A percentile compares a stretch with the other conserved stretches of the same genome.
These are phyloP conservation scores for Alosa sapidissima DNA, from an alignment of 2,797 vertebrate genomes.

Conservation along the genomic window DNA sequence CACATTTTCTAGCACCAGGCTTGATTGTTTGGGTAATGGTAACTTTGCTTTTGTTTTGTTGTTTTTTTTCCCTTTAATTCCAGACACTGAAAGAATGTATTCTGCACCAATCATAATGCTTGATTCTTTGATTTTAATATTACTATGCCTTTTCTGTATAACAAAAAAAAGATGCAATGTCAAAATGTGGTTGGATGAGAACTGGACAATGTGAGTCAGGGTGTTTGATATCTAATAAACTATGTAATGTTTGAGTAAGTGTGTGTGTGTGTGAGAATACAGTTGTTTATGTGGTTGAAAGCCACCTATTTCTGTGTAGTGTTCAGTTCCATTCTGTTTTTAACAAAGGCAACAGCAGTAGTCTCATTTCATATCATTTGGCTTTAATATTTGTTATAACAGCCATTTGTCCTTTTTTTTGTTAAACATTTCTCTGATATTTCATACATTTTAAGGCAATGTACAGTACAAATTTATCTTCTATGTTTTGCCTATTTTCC, in stretches of 20 bases:
- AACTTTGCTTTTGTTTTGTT: neutral
- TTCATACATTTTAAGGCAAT: slow-evolving; percentile 50
- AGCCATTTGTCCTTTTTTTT: slow-evolving; percentile 35
- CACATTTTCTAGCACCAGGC: neutral
- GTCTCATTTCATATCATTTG: slow-evolving; percentile 24
- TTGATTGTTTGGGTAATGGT: neutral
- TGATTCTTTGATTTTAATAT: slow-evolving; percentile 65
- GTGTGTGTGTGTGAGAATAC: neutral
- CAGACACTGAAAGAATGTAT: slow-evolving; percentile 51
- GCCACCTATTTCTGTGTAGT: neutral
- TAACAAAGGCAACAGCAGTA: neutral
- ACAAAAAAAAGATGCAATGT: slow-evolving; percentile 53
- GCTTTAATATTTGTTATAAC: slow-evolving; percentile 28
- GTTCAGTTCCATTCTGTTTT: too few relatives aligned
- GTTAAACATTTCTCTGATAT: slow-evolving; percentile 23
- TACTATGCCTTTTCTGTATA: slow-evolving; percentile 73
- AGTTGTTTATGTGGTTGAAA: neutral
- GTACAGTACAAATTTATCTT: slow-evolving; percentile 19
- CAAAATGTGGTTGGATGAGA: slow-evolving; percentile 58
- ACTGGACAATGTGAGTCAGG: slow-evolving; percentile 61
- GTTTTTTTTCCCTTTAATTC: slow-evolving; percentile 17
- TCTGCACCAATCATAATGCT: slow-evolving; percentile 63
- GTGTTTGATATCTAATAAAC: slow-evolving; percentile 21
- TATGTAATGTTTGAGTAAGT: slow-evolving; percentile 17
- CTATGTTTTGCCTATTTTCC: slow-evolving; percentile 34